Evolutionary conservation across 2,797 vertebrate species (phyloP).

Genomic region (Enteromius trimaculatus): DNA sequence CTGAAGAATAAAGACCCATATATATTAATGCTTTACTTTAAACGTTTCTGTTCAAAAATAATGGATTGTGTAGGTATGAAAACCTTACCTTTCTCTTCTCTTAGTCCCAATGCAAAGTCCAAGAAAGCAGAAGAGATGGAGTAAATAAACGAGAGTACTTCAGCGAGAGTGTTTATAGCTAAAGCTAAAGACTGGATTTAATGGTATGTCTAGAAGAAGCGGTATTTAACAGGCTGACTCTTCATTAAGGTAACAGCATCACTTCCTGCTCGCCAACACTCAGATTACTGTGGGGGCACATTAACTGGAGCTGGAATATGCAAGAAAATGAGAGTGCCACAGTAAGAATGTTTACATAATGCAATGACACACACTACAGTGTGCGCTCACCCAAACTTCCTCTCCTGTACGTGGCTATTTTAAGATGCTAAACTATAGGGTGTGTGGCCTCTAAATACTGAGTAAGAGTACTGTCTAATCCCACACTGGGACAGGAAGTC

Average conservation of each 20-base stretch:
- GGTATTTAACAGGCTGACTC: slow-evolving; percentile 69
- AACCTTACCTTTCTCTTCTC: slow-evolving; percentile 48
- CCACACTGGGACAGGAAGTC: slow-evolving; percentile 73
- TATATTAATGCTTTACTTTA: background rate
- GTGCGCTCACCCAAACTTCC: slow-evolving; percentile 50
- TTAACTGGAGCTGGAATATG: slow-evolving; percentile 10
- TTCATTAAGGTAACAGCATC: slow-evolving; percentile 71
- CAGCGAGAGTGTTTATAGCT: background rate
- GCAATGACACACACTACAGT: slow-evolving; percentile 57
- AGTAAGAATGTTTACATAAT: slow-evolving; percentile 41
- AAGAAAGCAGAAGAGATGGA: background rate
- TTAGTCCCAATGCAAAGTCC: slow-evolving; percentile 28
- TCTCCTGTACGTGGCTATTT: slow-evolving; percentile 65
- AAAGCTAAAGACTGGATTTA: slow-evolving; percentile 49
- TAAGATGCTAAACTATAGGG: slow-evolving; percentile 75
- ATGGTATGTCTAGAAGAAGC: slow-evolving; percentile 62
- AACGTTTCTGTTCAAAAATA: background rate
- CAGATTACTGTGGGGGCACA: slow-evolving; percentile 43
- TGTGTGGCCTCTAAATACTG: slow-evolving; percentile 69
- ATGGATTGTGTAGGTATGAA: background rate
- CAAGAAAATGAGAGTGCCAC: slow-evolving; percentile 39
- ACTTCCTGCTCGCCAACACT: slow-evolving; percentile 75
- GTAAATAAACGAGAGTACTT: background rate
- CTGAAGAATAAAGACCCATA: background rate
- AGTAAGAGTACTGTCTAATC: slow-evolving; percentile 71